Evolutionary conservation across 2,888 invertebrate genomes (phyloP), one percentile per base, ranked within the genome.

Genomic region (Cyclophora albipunctata): DNA sequence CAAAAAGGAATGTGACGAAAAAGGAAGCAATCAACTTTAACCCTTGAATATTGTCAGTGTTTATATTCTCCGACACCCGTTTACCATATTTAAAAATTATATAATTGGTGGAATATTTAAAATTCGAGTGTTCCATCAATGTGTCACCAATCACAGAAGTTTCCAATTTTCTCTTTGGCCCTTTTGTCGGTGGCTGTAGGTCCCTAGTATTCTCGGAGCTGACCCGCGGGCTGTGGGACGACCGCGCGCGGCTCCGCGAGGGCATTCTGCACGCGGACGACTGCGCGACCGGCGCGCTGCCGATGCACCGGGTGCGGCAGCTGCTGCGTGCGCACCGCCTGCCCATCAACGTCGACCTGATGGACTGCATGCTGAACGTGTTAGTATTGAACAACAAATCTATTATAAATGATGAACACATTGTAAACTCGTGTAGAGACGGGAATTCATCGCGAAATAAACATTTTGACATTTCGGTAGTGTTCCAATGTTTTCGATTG

Each of bases 171-270:
- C 20, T 20, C 20, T 20, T 20, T 20, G 20, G 20, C 20, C 20
- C 20, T 20, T 20, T 20, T 20, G 20, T 20, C 20, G 20, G 20
- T 20, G 20, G 20, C 20, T 20, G 20, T 56, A 93, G 95, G 54
- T 91, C 93, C 1, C 80, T 94, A 41, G 91, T 94, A 3, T 93
- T 95, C 54, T 90, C 93, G 7, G 93, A 93, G 53, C 69, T 96
- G 42, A 91, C 92, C n/a, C 90, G 93, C 34, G 90, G 90, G 3
- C 73, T 95, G 3, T 95, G 95, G 94, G 91, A 93, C 64, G 93
- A 93, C 53, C 85, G 93, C 3, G 73, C 67, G 0, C 78, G 84
- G 3, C 71, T 88, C 0, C 71, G 62, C 5, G 88, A 88, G 47
- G 84, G 85, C 0, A 55, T 88, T 3, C 34, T 70, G 45, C 88